Evolutionary conservation across 2,113 vertebrate species (phyloP).

Genomic region (Haplochromis burtoni): DNA sequence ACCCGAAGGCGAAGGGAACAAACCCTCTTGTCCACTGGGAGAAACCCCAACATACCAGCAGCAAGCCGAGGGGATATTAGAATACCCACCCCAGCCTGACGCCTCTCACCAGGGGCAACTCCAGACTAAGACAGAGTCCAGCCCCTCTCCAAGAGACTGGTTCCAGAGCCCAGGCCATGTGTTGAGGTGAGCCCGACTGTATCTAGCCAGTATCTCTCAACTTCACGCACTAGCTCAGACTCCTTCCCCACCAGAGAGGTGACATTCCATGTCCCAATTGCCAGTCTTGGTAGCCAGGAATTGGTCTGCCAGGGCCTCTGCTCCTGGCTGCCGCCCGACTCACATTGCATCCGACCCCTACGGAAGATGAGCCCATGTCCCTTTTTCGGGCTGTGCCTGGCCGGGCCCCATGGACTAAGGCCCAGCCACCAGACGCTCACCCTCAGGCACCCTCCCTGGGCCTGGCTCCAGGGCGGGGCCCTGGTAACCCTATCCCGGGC

Average conservation of each 20-base stretch:
- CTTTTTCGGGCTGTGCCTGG: neutral
- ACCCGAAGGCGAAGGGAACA: neutral
- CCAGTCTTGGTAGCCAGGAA: neutral
- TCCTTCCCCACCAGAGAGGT: neutral
- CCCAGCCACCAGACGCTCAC: neutral
- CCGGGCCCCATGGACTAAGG: neutral
- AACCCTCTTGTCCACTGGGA: neutral
- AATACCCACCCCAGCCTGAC: neutral
- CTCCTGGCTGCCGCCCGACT: fast-evolving
- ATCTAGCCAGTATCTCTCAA: fast-evolving
- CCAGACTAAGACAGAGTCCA: neutral
- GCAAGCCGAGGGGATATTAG: neutral
- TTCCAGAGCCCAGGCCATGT: neutral
- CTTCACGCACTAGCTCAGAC: fast-evolving
- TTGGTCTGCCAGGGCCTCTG: fast-evolving
- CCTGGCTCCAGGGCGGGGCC: neutral
- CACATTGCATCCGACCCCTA: neutral
- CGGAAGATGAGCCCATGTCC: neutral
- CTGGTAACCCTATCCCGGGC: neutral
- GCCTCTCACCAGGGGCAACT: neutral
- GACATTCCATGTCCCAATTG: neutral
- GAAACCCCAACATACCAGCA: neutral
- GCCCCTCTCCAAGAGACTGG: neutral
- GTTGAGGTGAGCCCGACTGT: neutral
- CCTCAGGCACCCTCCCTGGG: fast-evolving